Evolutionary conservation across 2,888 invertebrate genomes (phyloP).

Genomic region (Hermodice carunculata): DNA sequence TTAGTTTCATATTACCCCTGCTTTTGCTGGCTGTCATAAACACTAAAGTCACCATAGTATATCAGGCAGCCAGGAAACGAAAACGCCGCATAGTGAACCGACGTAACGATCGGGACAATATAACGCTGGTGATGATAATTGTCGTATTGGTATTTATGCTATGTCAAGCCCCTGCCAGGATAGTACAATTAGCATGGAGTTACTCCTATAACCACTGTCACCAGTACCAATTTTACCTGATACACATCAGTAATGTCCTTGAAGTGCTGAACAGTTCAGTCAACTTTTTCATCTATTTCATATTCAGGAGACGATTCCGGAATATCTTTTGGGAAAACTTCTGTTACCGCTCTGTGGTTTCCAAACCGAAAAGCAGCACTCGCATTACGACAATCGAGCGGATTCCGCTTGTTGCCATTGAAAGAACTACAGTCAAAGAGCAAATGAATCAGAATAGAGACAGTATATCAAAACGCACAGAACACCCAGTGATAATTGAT

Average conservation of each 20-base stretch:
- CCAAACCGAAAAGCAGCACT: too few species aligned
- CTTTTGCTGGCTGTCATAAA: slow-evolving; percentile 36
- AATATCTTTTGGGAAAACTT: slow-evolving; percentile 24
- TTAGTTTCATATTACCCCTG: slow-evolving; percentile 39
- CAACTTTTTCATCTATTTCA: slow-evolving; percentile 41
- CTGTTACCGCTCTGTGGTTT: too few species aligned
- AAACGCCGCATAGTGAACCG: slow-evolving; percentile 31
- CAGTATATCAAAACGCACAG: too few species aligned
- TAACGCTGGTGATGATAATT: slow-evolving; percentile 44
- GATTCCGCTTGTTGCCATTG: too few species aligned
- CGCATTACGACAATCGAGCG: too few species aligned
- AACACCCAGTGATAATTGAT: too few species aligned
- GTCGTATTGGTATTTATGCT: slow-evolving; percentile 43
- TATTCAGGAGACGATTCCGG: slow-evolving; percentile 39
- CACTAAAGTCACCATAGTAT: slow-evolving; percentile 36
- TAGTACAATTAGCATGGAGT: slow-evolving; percentile 28
- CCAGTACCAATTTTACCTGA: slow-evolving; percentile 35
- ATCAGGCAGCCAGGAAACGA: slow-evolving; percentile 33
- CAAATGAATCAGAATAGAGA: too few species aligned
- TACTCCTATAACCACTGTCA: slow-evolving; percentile 32
- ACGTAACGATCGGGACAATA: slow-evolving; percentile 32
- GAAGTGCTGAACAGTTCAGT: slow-evolving; percentile 44
- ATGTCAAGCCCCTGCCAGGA: slow-evolving; percentile 41
- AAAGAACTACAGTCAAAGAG: too few species aligned
- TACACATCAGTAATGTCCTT: slow-evolving; percentile 40